Conservation (phyloP, 2,797 vertebrate species). For the Intellagama lesueurii region DNA sequence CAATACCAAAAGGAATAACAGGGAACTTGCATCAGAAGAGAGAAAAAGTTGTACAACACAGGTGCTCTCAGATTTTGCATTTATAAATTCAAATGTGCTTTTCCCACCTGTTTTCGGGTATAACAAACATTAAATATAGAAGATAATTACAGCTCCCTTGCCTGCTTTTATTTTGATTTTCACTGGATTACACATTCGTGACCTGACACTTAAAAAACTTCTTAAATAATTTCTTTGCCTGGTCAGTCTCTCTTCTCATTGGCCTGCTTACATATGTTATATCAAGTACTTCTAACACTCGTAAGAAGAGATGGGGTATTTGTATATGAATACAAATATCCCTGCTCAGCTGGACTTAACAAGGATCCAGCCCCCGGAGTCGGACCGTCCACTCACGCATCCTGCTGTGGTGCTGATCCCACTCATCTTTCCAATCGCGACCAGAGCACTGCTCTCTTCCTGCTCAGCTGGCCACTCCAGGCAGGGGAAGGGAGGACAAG, state of each 20-base stretch:
- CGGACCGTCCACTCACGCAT: too few relatives aligned
- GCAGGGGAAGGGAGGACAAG: not conserved
- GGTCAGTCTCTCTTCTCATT: not conserved
- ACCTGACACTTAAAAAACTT: not conserved
- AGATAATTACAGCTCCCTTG: not conserved
- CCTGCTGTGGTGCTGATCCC: too few relatives aligned
- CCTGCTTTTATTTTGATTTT: not conserved
- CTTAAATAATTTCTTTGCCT: not conserved
- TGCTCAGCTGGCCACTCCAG: too few relatives aligned
- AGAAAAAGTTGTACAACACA: not conserved
- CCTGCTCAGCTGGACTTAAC: too few relatives aligned
- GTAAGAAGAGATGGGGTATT: not conserved
- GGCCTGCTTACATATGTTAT: not conserved
- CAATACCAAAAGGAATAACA: conserved; percentile 1
- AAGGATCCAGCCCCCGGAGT: too few relatives aligned
- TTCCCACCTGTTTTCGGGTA: not conserved
- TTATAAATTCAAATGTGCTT: not conserved
- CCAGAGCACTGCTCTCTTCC: too few relatives aligned
- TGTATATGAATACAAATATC: too few relatives aligned
- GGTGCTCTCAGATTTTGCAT: conserved; percentile 3
- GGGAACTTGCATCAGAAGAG: not conserved
- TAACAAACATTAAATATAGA: not conserved
- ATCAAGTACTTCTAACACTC: not conserved
- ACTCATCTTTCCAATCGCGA: too few relatives aligned
- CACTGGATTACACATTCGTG: not conserved